Base-by-base conservation (phyloP, 2,797 vertebrate genomes). In the Geotrypetes seraphini region DNA sequence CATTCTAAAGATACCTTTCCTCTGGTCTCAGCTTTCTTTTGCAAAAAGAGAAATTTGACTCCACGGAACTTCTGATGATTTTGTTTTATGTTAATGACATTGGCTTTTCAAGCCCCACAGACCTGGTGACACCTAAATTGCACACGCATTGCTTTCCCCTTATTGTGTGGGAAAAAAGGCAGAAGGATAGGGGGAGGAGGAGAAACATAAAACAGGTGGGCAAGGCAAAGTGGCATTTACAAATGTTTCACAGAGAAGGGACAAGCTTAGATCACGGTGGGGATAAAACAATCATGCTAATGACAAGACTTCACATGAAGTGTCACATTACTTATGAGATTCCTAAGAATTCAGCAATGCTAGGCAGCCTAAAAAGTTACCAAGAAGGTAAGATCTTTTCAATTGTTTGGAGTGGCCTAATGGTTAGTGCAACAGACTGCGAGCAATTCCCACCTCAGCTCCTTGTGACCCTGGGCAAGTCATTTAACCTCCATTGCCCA, bases 91-190 rank as follows among this genome's bases (percentile, higher is more conserved):
- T 83, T 81, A 87, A 81, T 87, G 82, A 75, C 81, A 72, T 73
- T 51, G 72, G 69, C 73, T 89, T 86, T 90, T 83, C 72, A 67
- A 75, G 52, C 63, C 69, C 75, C 73, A 79, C 68, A 84, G 82
- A 78, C 75, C 66, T 66, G 69, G 83, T 89, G 85, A 94, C 89
- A 91, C 83, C 86, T 92, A 85, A 86, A 82, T 85, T 80, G 82
- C 86, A 81, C 75, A 82, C 84, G 65, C 79, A 86, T 73, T 51
- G 78, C 83, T 88, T 87, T 87, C n/a, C 87, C 85, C 76, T 75
- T 81, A 85, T 88, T 85, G 79, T 85, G 83, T 75, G 71, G 81
- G 87, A 86, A n/a, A n/a, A n/a, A 82, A 85, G 45, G 68, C 75
- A 79, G 85, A 83, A 69, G 66, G 74, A 73, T n/a, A n/a, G n/a